Evolutionary conservation across 2,797 vertebrate genomes (phyloP).

Genomic region (Cichlasoma orientale): DNA sequence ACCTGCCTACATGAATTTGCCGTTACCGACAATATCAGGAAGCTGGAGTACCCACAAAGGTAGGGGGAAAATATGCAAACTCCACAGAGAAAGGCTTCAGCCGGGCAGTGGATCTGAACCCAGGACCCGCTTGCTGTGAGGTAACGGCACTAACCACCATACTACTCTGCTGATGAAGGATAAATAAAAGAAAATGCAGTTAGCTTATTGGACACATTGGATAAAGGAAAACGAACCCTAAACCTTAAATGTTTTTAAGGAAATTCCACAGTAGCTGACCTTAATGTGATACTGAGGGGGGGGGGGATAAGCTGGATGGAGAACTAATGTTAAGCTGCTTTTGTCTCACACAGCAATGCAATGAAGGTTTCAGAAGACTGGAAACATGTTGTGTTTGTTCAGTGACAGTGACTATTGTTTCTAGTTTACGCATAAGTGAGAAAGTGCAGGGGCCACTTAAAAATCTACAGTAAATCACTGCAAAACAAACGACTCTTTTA

Average conservation of each 20-base stretch:
- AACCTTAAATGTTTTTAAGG: conserved; percentile 30
- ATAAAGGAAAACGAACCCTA: conserved; percentile 24
- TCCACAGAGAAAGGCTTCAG: not conserved
- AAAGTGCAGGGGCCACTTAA: not conserved
- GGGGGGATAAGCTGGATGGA: conserved; percentile 11
- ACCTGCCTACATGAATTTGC: conserved; percentile 11
- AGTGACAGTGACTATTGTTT: not conserved
- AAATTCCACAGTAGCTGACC: conserved; percentile 50
- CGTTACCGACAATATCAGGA: not conserved
- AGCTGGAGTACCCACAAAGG: not conserved
- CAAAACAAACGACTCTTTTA: not conserved
- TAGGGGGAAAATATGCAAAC: not conserved
- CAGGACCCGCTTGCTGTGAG: too few species aligned
- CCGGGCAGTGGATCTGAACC: not conserved
- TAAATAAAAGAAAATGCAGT: conserved; percentile 40
- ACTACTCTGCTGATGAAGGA: not conserved
- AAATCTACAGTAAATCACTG: not conserved
- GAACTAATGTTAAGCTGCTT: conserved; percentile 10
- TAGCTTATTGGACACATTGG: not conserved
- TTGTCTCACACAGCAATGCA: not conserved
- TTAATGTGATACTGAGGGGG: not conserved
- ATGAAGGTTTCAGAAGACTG: not conserved
- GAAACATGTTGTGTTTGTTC: not conserved
- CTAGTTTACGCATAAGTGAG: too few species aligned
- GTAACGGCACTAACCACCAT: too few species aligned